These are phyloP conservation scores for Aculops lycopersici DNA, from an alignment of 1,140 invertebrate species.

Conservation along the genomic window DNA sequence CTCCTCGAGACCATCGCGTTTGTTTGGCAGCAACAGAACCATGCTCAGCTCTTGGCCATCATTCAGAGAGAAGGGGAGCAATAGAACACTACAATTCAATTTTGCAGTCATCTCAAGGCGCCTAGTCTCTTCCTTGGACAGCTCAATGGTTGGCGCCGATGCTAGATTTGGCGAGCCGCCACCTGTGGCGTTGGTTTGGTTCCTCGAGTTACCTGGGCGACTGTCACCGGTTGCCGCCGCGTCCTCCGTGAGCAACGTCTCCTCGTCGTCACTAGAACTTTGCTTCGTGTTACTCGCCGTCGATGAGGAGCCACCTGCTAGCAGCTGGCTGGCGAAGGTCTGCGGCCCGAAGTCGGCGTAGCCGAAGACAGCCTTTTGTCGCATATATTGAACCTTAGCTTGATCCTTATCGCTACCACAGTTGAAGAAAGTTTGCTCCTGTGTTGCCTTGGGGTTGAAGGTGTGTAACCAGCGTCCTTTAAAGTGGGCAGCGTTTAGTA, in stretches of 20 bases:
- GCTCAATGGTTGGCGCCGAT: no score
- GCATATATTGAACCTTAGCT: background rate
- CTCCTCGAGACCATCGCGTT: conserved; percentile 5
- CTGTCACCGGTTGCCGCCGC: background rate
- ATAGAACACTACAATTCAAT: background rate
- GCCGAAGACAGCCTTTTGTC: background rate
- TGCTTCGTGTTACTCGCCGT: no score
- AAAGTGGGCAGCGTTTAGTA: conserved; percentile 44
- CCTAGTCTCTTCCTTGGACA: no score
- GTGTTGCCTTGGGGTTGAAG: conserved; percentile 24
- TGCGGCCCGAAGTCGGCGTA: no score
- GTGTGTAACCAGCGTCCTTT: conserved; percentile 34
- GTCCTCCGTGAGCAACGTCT: background rate
- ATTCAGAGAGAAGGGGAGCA: background rate
- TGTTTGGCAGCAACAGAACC: conserved; percentile 13
- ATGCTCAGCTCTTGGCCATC: conserved; percentile 8
- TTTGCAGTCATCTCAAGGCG: no score
- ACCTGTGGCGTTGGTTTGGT: no score
- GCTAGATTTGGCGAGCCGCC: no score
- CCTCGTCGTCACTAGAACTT: no score
- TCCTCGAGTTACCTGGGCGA: no score
- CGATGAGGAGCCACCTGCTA: no score
- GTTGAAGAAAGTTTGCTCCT: conserved; percentile 23
- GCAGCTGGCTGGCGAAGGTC: no score
- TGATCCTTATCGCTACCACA: conserved; percentile 14